Conservation (phyloP, 2,888 invertebrate genomes). For the Lasioglossum villosulum region DNA sequence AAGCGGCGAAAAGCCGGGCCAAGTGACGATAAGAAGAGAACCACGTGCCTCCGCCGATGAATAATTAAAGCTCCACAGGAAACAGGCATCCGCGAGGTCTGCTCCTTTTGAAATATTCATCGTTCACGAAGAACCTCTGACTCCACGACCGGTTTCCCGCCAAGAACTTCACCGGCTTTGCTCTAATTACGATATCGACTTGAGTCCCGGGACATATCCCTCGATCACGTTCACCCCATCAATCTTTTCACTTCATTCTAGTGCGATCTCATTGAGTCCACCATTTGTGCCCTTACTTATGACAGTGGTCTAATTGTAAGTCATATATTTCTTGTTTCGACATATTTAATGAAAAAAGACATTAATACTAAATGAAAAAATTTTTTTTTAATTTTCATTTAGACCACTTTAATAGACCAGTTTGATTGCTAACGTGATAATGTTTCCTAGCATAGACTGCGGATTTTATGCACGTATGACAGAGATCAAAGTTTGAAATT, state of each 20-base stretch:
- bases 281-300: no score
- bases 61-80: conserved; percentile 29
- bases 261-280: background rate
- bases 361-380: no score
- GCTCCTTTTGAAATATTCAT: conserved; percentile 20
- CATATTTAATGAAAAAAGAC: no score
- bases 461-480: no score
- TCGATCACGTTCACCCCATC: background rate
- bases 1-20: background rate
- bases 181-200: background rate
- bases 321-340: no score
- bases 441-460: no score
- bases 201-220: background rate
- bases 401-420: no score
- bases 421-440: no score
- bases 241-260: background rate
- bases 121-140: background rate
- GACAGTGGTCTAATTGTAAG: no score
- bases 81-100: background rate
- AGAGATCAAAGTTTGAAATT: no score
- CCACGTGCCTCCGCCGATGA: conserved; percentile 27
- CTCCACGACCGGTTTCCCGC: conserved; percentile 3
- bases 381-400: no score
- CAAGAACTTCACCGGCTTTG: background rate
- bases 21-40: conserved; percentile 19